Evolutionary conservation across 2,888 invertebrate genomes (phyloP).

Genomic region (Euplagia quadripunctaria): DNA sequence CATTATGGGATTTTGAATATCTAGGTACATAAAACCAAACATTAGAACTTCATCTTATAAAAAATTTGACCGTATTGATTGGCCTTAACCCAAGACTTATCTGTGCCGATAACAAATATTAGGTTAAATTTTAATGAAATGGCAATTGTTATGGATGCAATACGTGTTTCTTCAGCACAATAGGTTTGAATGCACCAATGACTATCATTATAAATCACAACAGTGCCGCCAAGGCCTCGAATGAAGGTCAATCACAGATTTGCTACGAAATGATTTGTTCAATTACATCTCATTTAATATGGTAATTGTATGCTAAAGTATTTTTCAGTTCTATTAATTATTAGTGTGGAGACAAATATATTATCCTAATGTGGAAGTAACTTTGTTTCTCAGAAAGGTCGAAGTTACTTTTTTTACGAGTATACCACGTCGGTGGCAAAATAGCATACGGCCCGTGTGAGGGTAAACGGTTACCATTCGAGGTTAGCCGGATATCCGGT

Average conservation of each 20-base stretch:
- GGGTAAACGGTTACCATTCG: no score
- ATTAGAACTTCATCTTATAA: neutral
- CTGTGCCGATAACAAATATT: neutral
- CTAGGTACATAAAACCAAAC: neutral
- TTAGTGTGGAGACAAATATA: no score
- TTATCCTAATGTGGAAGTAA: no score
- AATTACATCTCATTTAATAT: neutral
- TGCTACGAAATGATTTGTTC: neutral
- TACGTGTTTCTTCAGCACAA: neutral
- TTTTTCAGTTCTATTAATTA: neutral
- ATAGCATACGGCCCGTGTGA: no score
- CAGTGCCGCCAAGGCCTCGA: neutral
- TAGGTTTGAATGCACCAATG: neutral
- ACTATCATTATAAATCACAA: neutral
- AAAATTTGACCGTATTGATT: neutral
- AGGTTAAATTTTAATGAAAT: neutral
- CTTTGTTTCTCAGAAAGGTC: no score
- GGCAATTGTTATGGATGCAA: neutral
- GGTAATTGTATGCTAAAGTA: neutral
- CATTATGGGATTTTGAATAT: neutral
- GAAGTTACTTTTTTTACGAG: no score
- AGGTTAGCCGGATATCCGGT: no score
- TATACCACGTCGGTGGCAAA: no score
- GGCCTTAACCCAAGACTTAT: slow-evolving; percentile 2
- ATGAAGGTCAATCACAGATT: neutral